Evolutionary conservation across 2,113 vertebrate species (phyloP), one percentile per base, ranked within the genome.

Genomic region (Pica pica): DNA sequence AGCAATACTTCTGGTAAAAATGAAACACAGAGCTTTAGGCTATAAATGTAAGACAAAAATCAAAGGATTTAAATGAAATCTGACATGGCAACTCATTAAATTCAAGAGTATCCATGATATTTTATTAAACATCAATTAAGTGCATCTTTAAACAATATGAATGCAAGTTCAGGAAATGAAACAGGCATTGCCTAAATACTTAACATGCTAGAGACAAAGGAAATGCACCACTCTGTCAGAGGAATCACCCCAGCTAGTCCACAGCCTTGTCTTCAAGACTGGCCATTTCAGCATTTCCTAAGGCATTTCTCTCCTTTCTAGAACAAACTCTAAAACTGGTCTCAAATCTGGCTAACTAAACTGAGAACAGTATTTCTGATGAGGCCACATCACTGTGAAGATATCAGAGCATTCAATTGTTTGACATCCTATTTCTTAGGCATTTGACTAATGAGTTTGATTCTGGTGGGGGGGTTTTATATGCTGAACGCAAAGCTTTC

Each of bases 41-140:
- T 89, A 93, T 92, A 96, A 94, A 89, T 57, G 55, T 61, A 79
- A 94, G 86, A 93, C 79, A 95, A 94, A 97, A 96, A 89, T 92
- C 83, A 96, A 95, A 96, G 83, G 57, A 89, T 83, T 94, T 83
- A 84, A 95, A 87, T 95, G 74, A 94, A 97, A 90, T 85, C 46
- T 92, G 83, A 67, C 85, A 73, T 81, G 42, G 55, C 20, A 28
- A 49, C 73, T 84, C 64, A 69, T 92, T 85, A 93, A 95, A 95
- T 84, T 94, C 28, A 79, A 56, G 67, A 75, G 59, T 73, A 69
- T 71, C 64, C 85, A 31, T 15, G 22, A 83, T 89, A 93, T 75
- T 82, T 90, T 59, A 37, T 94, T 83, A 95, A 80, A 87, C 37
- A 84, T 90, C n/a, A 44, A n/a, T 94, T 96, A 96, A 95, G 49